Evolutionary conservation across 30 jellyfish, hydroid and myxozoan species (phyloP).

Genomic region (Aurelia sp.): DNA sequence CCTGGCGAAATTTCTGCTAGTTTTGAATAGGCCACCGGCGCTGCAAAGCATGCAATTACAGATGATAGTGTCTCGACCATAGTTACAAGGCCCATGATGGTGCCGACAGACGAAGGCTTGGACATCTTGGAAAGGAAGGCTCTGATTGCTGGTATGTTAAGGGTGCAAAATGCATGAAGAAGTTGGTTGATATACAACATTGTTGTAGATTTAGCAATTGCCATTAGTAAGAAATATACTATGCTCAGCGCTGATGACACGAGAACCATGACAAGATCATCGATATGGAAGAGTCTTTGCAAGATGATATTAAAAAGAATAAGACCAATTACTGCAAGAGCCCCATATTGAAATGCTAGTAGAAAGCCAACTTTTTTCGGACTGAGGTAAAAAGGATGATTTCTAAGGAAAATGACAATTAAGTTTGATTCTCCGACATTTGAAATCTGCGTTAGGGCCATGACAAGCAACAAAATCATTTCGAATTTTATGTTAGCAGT

Average conservation of each 20-base stretch:
- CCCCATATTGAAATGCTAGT: slow-evolving; percentile 31
- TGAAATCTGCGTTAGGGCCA: slow-evolving; percentile 20
- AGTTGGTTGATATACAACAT: slow-evolving; percentile 25
- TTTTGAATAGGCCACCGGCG: slow-evolving; percentile 23
- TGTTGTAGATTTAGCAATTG: slow-evolving; percentile 21
- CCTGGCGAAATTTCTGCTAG: slow-evolving; percentile 17
- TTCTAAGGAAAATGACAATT: slow-evolving; percentile 21
- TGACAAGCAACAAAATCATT: slow-evolving; percentile 5
- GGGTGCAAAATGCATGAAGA: slow-evolving; percentile 15
- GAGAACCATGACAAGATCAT: slow-evolving; percentile 23
- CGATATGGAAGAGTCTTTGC: slow-evolving; percentile 25
- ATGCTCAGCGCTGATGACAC: slow-evolving; percentile 22
- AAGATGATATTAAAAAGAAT: slow-evolving; percentile 15
- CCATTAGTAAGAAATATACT: slow-evolving; percentile 16
- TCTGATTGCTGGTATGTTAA: slow-evolving; percentile 32
- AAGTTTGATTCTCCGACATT: slow-evolving; percentile 23
- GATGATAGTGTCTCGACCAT: slow-evolving; percentile 41
- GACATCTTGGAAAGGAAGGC: slow-evolving; percentile 45
- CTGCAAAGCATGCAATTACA: slow-evolving; percentile 41
- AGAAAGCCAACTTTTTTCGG: slow-evolving; percentile 16
- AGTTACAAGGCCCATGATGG: slow-evolving; percentile 19
- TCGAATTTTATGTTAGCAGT: neutral
- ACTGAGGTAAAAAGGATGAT: slow-evolving; percentile 17
- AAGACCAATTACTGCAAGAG: slow-evolving; percentile 33
- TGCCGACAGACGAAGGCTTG: slow-evolving; percentile 15